phyloP scores from a whole-genome alignment of 2,888 invertebrate species.

The Morinoia aosen region DNA sequence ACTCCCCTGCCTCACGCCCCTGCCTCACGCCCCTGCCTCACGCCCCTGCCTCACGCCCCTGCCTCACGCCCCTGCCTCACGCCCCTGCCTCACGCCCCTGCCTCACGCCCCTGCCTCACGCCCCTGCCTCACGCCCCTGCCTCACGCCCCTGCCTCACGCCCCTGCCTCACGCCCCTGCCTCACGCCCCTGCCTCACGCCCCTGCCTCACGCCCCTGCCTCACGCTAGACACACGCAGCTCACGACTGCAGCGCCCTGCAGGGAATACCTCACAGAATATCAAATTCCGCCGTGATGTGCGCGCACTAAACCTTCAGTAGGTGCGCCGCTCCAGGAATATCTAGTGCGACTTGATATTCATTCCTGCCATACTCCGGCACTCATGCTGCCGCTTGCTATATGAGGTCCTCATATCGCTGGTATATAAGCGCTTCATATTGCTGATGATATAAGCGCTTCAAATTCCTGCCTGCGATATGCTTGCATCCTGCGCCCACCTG shows the following conservation, averaged over 20 bases:
- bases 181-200: not conserved
- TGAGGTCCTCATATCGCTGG: no score
- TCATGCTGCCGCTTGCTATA: no score
- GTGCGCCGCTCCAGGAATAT: not conserved
- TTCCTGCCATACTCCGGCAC: not conserved
- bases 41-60: not conserved
- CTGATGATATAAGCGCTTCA: no score
- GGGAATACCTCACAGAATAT: conserved; percentile 37
- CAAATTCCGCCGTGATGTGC: not conserved
- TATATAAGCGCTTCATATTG: no score
- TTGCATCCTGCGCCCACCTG: no score
- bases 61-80: not conserved
- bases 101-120: not conserved
- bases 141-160: not conserved
- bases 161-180: not conserved
- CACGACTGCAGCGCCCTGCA: not conserved
- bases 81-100: not conserved
- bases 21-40: not conserved
- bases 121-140: not conserved
- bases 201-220: not conserved
- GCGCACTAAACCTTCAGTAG: not conserved
- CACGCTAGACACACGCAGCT: not conserved
- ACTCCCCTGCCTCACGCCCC: not conserved
- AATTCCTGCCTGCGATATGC: no score
- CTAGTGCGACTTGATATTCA: not conserved